Conservation (phyloP, 2,797 vertebrate genomes). For the Danio jaintianensis region DNA sequence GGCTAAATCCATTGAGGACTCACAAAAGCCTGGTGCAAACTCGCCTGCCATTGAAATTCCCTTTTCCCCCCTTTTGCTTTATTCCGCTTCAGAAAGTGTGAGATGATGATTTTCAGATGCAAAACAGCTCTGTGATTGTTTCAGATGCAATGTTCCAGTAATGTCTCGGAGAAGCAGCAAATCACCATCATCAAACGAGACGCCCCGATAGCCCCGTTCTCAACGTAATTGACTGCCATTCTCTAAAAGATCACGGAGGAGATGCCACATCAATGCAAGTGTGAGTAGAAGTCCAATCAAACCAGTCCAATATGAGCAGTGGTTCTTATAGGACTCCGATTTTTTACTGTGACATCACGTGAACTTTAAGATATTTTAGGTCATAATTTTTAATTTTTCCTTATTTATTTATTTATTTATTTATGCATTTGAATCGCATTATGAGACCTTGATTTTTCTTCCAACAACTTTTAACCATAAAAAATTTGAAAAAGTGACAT, state of each 20-base stretch:
- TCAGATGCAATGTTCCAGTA: background rate
- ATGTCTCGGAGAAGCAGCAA: no score
- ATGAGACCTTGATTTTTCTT: no score
- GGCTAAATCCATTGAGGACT: conserved; percentile 36
- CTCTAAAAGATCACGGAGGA: conserved; percentile 18
- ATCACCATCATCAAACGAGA: conserved; percentile 13
- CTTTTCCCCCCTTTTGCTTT: background rate
- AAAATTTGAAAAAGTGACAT: no score
- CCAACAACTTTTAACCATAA: no score
- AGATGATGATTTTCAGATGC: background rate
- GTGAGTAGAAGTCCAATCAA: background rate
- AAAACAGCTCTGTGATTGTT: conserved; percentile 8
- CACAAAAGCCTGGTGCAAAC: background rate
- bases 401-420: no score
- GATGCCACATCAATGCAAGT: conserved; percentile 11
- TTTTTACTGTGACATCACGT: background rate
- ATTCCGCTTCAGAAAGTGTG: background rate
- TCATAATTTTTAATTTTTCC: no score
- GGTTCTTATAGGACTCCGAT: background rate
- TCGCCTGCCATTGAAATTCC: background rate
- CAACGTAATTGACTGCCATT: conserved; percentile 5
- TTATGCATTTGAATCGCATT: no score
- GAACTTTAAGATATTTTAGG: no score
- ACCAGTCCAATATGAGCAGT: background rate
- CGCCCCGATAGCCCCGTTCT: background rate